Conservation (phyloP, 2,797 vertebrate genomes). For the Sebastes aleutianus region DNA sequence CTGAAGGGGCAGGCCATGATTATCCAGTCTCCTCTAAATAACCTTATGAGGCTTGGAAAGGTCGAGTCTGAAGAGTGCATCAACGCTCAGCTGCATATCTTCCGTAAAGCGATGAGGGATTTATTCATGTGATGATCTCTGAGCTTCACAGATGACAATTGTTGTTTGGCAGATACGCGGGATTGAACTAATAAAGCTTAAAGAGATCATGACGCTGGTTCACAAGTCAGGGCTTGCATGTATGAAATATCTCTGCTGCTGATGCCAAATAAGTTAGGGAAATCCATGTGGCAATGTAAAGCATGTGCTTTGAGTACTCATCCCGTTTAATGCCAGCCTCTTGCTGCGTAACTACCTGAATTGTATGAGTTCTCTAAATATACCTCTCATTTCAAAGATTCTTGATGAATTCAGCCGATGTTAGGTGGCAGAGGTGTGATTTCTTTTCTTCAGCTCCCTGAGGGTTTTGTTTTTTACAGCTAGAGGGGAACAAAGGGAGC, state of each 20-base stretch:
- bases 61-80: conserved; percentile 29
- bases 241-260: conserved; percentile 23
- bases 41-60: conserved; percentile 51
- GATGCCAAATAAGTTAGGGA: background rate
- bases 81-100: conserved; percentile 30
- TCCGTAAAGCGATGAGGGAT: conserved; percentile 38
- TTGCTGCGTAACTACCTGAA: background rate
- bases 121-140: conserved; percentile 22
- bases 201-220: conserved; percentile 23
- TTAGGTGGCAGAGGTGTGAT: background rate
- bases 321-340: background rate
- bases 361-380: background rate
- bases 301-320: conserved; percentile 2
- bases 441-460: background rate
- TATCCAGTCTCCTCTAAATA: conserved; percentile 41
- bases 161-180: conserved; percentile 12
- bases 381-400: background rate
- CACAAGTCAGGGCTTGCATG: conserved; percentile 28
- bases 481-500: background rate
- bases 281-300: background rate
- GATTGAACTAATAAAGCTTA: conserved; percentile 9
- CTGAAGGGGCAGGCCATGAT: conserved; percentile 35
- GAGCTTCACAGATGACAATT: conserved; percentile 30
- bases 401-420: background rate
- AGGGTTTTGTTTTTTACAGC: conserved; percentile 2